Base-by-base conservation (phyloP, 2,797 vertebrate species). In the Cyprinodon diabolis region DNA sequence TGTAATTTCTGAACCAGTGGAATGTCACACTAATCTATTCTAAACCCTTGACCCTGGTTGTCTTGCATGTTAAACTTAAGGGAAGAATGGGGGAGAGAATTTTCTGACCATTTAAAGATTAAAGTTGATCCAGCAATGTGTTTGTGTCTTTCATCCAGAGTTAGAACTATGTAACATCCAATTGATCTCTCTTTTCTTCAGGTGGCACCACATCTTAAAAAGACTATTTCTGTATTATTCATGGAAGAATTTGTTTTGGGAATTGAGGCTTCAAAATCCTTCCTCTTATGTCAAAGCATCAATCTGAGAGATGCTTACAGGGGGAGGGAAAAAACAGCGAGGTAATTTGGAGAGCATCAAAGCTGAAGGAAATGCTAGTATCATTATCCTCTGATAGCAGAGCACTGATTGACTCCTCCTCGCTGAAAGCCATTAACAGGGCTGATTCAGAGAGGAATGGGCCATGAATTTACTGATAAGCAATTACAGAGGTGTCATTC, bases 161-260 rank as follows among this genome's bases (percentile, higher is more conserved):
- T 37, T 52, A 10, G 30, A 63, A 70, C 45, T 68, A 66, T 25
- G 19, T 51, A 80, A 12, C 23, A 68, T 79, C 73, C 78, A 67
- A 67, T 77, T 77, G 67, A 72, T 72, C 82, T 66, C 74, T 65
- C 25, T 1, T 71, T 72, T 69, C 63, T 71, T 75, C 71, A 72
- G 86, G 83, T 82, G 87, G 89, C 87, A 86, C 78, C 84, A 89
- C 89, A 91, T 90, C 88, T 85, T 85, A 88, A 79, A 86, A 76
- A 47, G 74, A 54, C 60, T 86, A 80, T 72, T 76, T 77, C 62
- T 19, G 11, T 79, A 81, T 91, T 85, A 91, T 89, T 91, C 87
- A 87, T 91, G 83, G 84, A 91, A 90, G 77, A 84, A 83, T 71
- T 75, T 74, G 80, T 77, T 80, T 76, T 3, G 68, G 71, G 76